Evolutionary conservation across 37 sponge, comb jelly and placozoan genomes (phyloP), one percentile per base, ranked within the genome.

Genomic region (Beroe forskalii): DNA sequence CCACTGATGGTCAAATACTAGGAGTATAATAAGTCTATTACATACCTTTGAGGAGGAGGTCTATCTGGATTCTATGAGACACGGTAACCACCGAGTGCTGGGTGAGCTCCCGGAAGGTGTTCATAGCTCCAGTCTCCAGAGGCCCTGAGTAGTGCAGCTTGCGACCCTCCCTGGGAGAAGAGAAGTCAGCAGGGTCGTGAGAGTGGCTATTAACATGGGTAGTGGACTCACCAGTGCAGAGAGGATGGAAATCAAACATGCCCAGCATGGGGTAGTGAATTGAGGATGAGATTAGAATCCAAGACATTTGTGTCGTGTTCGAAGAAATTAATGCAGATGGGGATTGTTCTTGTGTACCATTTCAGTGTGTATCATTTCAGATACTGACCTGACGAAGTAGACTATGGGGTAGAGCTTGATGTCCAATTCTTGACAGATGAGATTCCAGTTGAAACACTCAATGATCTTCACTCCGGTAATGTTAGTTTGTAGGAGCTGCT

Each of bases 371-470:
- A n/a, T n/a, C n/a, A n/a, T n/a, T n/a, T n/a, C n/a, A n/a, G n/a
- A n/a, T n/a, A n/a, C n/a, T 12, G 9, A 80, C 86, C 86, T 80
- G 86, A 38, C 86, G 31, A 44, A 80, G 25, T 42, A 44, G 1
- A 80, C 86, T 2, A 43, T 37, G 30, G 86, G 86, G 86, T 80
- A 80, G 1, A 37, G 4, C 3, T 17, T 80, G 30, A 80, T 80
- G 4, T 41, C 44, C 12, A 80, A 48, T 38, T 80, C 12, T n/a
- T 41, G 30, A 44, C 86, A 80, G 28, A 80, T 25, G 14, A 80
- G 55, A 43, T 80, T 80, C 44, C 28, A 25, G 86, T 80, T 43
- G 86, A 80, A 80, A 42, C 86, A 80, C 55, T 80, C 86, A n/a
- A 80, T 22, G 2, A 80, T 27, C 55, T 28, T 6, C 0, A 80